phyloP scores from a whole-genome alignment of 2,797 vertebrate species.

The Coendou prehensilis region DNA sequence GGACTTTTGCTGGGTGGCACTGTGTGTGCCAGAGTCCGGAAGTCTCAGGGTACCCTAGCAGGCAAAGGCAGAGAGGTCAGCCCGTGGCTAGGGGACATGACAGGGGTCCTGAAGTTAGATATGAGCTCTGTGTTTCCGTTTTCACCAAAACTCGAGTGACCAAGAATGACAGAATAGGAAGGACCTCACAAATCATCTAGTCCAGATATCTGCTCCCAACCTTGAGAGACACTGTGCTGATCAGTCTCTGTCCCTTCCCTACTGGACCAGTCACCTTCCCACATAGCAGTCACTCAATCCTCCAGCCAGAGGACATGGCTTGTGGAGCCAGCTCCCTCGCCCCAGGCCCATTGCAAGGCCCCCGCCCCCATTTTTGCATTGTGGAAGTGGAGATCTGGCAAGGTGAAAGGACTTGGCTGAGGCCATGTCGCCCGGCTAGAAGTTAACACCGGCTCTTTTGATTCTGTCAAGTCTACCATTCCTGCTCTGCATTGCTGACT shows the following conservation, averaged over 20 bases:
- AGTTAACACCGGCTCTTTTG: not conserved
- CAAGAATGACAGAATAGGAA: not conserved
- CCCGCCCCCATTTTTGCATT: not conserved
- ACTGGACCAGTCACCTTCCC: not conserved
- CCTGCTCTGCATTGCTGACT: conserved; percentile 52
- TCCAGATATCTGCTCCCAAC: not conserved
- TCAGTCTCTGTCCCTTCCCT: not conserved
- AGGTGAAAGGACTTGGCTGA: not conserved
- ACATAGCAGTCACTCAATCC: not conserved
- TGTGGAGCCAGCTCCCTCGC: not conserved
- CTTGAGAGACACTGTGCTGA: not conserved
- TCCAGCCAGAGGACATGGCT: not conserved
- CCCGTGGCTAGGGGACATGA: not conserved
- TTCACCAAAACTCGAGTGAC: not conserved
- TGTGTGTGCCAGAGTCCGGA: not conserved
- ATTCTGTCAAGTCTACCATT: not conserved
- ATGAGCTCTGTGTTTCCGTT: not conserved
- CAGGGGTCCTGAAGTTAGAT: not conserved
- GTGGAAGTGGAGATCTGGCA: not conserved
- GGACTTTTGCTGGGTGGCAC: not conserved
- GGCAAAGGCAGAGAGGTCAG: not conserved
- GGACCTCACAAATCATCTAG: not conserved
- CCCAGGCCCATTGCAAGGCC: not conserved
- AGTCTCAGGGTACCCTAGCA: not conserved
- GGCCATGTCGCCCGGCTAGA: not conserved